Evolutionary conservation across 1,140 invertebrate genomes (phyloP).

Genomic region (Cotesia typhae): DNA sequence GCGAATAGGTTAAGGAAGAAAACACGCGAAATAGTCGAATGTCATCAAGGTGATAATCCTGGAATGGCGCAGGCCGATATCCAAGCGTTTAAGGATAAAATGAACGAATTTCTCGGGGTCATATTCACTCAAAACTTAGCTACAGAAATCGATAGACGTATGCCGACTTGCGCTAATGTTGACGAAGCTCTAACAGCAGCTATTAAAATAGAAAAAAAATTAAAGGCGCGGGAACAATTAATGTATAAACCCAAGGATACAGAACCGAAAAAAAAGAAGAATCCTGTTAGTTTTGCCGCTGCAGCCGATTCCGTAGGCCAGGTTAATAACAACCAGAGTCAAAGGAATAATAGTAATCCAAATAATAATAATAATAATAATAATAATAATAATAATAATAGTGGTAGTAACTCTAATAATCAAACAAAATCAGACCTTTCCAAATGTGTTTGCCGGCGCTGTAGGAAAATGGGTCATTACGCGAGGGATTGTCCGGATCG

Average conservation of each 20-base stretch:
- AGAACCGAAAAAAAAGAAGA: no score
- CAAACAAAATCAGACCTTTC: no score
- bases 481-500: not conserved
- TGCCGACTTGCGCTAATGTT: not conserved
- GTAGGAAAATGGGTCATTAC: not conserved
- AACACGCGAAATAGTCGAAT: conserved; percentile 3
- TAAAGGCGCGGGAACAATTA: not conserved
- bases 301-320: no score
- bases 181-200: not conserved
- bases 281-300: no score
- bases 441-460: not conserved
- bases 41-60: not conserved
- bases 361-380: no score
- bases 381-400: no score
- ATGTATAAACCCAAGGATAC: no score
- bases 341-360: no score
- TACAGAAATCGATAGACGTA: conserved; percentile 1
- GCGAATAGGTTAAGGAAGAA: not conserved
- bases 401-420: no score
- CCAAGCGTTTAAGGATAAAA: not conserved
- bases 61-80: not conserved
- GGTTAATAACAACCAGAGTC: no score
- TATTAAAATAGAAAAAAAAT: not conserved
- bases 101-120: not conserved
- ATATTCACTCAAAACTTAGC: not conserved